These are phyloP conservation scores for Neocrepidodera transversa DNA, from an alignment of 2,888 invertebrate species.

Conservation along the genomic window DNA sequence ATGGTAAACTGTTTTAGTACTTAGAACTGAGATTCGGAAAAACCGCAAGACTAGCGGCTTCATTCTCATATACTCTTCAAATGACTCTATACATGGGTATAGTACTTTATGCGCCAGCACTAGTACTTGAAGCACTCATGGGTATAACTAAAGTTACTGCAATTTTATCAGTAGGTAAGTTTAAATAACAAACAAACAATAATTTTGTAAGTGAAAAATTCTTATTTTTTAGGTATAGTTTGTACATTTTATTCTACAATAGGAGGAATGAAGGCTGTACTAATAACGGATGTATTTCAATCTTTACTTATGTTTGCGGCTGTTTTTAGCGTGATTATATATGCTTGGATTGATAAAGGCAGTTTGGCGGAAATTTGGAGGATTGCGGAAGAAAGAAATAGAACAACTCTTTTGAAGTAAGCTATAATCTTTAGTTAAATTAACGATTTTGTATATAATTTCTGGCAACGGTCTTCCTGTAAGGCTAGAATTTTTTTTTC, in stretches of 20 bases:
- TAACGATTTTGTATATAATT: too few relatives aligned
- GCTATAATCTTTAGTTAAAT: too few relatives aligned
- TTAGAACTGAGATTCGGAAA: constrained; percentile 86
- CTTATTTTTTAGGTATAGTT: constrained; percentile 65
- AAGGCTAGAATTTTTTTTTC: too few relatives aligned
- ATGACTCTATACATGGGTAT: constrained; percentile 91
- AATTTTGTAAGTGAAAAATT: not conserved
- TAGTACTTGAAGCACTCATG: constrained; percentile 87
- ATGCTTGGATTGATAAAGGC: constrained; percentile 73
- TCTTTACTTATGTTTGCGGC: constrained; percentile 86
- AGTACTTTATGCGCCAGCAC: constrained; percentile 91
- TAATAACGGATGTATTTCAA: constrained; percentile 87
- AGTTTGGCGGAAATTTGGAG: constrained; percentile 75
- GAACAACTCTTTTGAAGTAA: constrained; percentile 76
- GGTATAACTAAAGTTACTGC: constrained; percentile 77
- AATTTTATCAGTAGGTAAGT: constrained; percentile 72
- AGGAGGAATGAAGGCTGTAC: constrained; percentile 91
- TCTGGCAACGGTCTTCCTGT: too few relatives aligned
- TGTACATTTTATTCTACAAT: constrained; percentile 88
- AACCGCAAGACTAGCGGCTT: constrained; percentile 76
- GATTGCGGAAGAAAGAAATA: constrained; percentile 71
- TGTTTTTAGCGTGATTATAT: constrained; percentile 79
- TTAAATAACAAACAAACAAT: too few relatives aligned
- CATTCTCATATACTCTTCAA: constrained; percentile 85
- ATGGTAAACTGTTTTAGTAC: too few relatives aligned